Evolutionary conservation across 2,888 invertebrate species (phyloP).

Genomic region (Unio delphinus): DNA sequence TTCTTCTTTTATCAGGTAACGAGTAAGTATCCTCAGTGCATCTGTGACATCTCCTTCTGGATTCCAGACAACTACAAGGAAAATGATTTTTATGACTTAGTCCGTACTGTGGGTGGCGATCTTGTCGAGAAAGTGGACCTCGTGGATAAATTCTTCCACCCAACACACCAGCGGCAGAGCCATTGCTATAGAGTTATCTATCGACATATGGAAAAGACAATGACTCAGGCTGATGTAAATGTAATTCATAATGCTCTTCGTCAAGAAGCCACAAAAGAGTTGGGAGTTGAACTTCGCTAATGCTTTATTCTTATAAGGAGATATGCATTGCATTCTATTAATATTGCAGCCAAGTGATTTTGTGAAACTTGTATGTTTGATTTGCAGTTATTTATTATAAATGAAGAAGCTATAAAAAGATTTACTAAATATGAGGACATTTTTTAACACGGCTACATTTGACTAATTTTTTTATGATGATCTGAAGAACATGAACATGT

Average conservation of each 20-base stretch:
- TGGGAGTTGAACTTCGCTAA: constrained; percentile 73
- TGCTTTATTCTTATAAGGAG: too few relatives aligned
- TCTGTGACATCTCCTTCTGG: constrained; percentile 97
- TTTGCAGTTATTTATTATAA: too few relatives aligned
- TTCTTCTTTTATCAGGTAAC: constrained; percentile 76
- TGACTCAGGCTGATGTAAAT: constrained; percentile 91
- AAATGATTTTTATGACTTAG: constrained; percentile 84
- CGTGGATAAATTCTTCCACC: constrained; percentile 88
- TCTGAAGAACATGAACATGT: too few relatives aligned
- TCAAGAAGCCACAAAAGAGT: constrained; percentile 73
- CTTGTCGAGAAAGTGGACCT: constrained; percentile 92
- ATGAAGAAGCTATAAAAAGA: too few relatives aligned
- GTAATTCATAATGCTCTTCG: constrained; percentile 85
- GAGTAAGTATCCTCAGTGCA: constrained; percentile 88
- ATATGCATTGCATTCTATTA: too few relatives aligned
- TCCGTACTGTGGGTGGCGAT: constrained; percentile 89
- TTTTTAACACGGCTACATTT: too few relatives aligned
- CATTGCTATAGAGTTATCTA: constrained; percentile 94
- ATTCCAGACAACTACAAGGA: constrained; percentile 77
- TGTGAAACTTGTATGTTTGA: too few relatives aligned
- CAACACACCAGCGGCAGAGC: constrained; percentile 86
- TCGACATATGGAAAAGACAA: constrained; percentile 90
- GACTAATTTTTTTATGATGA: too few relatives aligned
- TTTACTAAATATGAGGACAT: too few relatives aligned
- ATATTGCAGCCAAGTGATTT: too few relatives aligned